A percentile compares a stretch with the other conserved stretches of the same genome.
Conservation (phyloP, 2,888 invertebrate species). For the Laothoe populi region DNA sequence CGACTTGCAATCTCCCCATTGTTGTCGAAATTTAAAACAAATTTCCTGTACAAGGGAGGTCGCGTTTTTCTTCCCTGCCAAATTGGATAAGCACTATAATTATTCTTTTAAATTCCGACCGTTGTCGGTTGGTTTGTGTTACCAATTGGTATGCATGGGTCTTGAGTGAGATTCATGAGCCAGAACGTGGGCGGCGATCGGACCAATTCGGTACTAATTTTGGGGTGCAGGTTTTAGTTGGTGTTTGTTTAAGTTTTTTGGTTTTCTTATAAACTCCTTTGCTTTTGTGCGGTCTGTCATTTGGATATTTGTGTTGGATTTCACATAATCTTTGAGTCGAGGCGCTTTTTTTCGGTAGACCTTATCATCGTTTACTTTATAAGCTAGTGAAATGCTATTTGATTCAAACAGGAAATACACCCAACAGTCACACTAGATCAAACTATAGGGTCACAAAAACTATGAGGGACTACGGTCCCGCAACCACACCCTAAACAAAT, state of each 20-base stretch:
- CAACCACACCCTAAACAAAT: no score
- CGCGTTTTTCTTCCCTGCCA: conserved; percentile 81
- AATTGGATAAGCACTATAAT: conserved; percentile 84
- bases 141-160: conserved; percentile 22
- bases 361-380: no score
- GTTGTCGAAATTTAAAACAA: conserved; percentile 85
- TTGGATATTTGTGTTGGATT: background rate
- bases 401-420: no score
- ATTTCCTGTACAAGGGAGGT: conserved; percentile 81
- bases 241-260: conserved; percentile 18
- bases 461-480: no score
- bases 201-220: conserved; percentile 30
- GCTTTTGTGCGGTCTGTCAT: background rate
- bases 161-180: conserved; percentile 57
- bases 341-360: no score
- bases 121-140: conserved; percentile 19
- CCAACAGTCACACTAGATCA: no score
- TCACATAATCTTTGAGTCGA: no score
- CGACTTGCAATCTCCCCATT: conserved; percentile 79
- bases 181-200: conserved; percentile 50
- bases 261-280: background rate
- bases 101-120: conserved; percentile 64
- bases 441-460: no score
- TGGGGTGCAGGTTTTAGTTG: conserved; percentile 40
- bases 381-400: no score